Evolutionary conservation across 2,797 vertebrate species (phyloP).

Genomic region (Masticophis lateralis): DNA sequence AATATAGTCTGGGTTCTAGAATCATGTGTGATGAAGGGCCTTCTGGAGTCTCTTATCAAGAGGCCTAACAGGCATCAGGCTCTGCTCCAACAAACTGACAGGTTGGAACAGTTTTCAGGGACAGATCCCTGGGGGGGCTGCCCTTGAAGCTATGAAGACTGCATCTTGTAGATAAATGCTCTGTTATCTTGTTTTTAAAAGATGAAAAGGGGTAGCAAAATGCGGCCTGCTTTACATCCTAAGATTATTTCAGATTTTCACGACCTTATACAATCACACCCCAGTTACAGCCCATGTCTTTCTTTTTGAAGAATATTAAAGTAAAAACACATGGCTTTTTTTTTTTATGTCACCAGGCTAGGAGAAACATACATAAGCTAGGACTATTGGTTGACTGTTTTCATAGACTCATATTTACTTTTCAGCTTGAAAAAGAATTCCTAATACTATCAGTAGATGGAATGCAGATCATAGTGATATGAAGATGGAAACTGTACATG

Average conservation of each 20-base stretch:
- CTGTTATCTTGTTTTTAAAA: constrained; percentile 30
- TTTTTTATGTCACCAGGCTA: not conserved
- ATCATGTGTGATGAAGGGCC: too few relatives aligned
- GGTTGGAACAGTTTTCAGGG: not conserved
- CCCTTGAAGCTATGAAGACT: not conserved
- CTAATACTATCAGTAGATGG: constrained; percentile 33
- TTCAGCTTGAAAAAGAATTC: constrained; percentile 36
- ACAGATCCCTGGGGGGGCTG: not conserved
- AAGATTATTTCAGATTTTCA: constrained; percentile 45
- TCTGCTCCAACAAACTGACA: not conserved
- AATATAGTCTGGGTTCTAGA: not conserved
- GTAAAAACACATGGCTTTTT: not conserved
- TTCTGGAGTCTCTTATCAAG: not conserved
- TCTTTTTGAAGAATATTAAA: not conserved
- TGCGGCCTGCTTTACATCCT: not conserved
- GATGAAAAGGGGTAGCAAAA: constrained; percentile 45
- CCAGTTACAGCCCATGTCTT: constrained; percentile 23
- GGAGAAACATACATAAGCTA: constrained; percentile 36
- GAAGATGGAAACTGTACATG: not conserved
- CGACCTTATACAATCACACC: not conserved
- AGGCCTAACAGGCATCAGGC: not conserved
- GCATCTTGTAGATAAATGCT: not conserved
- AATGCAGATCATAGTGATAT: not conserved
- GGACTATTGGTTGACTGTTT: constrained; percentile 31
- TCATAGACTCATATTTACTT: constrained; percentile 36